These are phyloP conservation scores for Atherinomorus stipes DNA, from an alignment of 2,113 vertebrate genomes.

Conservation along the genomic window DNA sequence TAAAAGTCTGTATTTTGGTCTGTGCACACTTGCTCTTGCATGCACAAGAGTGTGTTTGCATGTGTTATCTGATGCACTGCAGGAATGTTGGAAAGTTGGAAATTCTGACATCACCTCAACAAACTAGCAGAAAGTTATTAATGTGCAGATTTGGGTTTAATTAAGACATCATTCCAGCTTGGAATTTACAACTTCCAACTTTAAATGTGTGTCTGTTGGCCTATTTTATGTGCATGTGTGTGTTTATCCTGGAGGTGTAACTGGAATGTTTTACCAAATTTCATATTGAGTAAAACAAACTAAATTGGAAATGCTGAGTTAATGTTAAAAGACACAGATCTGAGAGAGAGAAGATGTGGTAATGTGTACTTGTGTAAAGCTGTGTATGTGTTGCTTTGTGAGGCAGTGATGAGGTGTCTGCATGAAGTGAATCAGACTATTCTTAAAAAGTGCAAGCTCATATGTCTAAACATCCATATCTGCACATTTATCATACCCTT, in stretches of 20 bases:
- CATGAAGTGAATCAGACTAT: background rate
- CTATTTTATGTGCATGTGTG: conserved; percentile 8
- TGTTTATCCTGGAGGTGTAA: background rate
- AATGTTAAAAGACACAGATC: background rate
- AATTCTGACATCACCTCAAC: conserved; percentile 21
- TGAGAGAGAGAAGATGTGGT: background rate
- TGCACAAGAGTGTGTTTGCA: conserved; percentile 13
- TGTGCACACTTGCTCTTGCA: background rate
- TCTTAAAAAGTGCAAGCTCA: background rate
- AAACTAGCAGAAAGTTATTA: background rate
- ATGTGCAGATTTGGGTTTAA: background rate
- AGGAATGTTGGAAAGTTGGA: conserved; percentile 42
- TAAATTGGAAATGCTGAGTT: background rate
- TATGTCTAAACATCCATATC: background rate
- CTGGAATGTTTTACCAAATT: background rate
- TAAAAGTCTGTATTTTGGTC: background rate
- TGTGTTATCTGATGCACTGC: background rate
- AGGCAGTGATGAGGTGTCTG: background rate
- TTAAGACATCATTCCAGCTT: conserved; percentile 1
- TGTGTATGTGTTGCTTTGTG: background rate
- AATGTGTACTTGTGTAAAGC: background rate
- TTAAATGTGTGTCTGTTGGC: background rate
- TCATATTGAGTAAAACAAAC: background rate
- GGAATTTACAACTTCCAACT: conserved; percentile 35
- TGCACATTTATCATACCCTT: background rate